Conservation (phyloP, 2,113 vertebrate species). For the Epinephelus moara region DNA sequence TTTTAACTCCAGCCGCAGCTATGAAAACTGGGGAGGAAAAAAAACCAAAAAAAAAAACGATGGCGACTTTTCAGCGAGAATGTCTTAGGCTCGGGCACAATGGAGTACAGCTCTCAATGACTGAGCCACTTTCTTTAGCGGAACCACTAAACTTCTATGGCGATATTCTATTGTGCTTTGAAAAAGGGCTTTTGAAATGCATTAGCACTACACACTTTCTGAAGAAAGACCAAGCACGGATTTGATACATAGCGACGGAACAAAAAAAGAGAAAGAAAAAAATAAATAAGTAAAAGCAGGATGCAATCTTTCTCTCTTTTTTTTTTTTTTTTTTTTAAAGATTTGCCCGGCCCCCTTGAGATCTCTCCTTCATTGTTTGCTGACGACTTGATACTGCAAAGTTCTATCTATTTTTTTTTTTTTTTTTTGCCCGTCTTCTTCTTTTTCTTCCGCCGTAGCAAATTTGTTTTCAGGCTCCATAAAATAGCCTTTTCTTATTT, state of each 20-base stretch:
- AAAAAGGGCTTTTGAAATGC: conserved; percentile 83
- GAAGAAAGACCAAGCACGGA: conserved; percentile 84
- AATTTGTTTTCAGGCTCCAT: conserved; percentile 86
- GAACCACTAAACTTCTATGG: conserved; percentile 82
- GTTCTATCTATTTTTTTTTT: conserved; percentile 74
- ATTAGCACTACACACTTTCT: conserved; percentile 81
- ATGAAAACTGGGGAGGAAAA: conserved; percentile 53
- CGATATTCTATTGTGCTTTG: conserved; percentile 81
- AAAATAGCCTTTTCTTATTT: conserved; percentile 88
- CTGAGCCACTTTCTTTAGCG: conserved; percentile 79
- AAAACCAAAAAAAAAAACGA: conserved; percentile 56
- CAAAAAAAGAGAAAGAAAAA: conserved; percentile 44
- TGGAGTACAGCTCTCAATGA: conserved; percentile 65
- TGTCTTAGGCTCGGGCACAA: conserved; percentile 70
- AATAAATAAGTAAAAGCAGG: conserved; percentile 75
- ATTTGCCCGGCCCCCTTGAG: conserved; percentile 71
- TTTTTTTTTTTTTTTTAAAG: conserved; percentile 67
- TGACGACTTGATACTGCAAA: conserved; percentile 83
- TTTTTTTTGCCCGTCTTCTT: conserved; percentile 45
- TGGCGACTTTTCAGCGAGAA: conserved; percentile 59
- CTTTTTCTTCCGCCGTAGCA: conserved; percentile 77
- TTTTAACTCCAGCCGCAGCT: conserved; percentile 64
- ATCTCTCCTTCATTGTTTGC: conserved; percentile 78
- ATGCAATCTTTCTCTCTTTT: conserved; percentile 67
- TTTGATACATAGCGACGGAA: conserved; percentile 79